Conservation (phyloP, 1,140 invertebrate species). For the Aleiodes sp. region DNA sequence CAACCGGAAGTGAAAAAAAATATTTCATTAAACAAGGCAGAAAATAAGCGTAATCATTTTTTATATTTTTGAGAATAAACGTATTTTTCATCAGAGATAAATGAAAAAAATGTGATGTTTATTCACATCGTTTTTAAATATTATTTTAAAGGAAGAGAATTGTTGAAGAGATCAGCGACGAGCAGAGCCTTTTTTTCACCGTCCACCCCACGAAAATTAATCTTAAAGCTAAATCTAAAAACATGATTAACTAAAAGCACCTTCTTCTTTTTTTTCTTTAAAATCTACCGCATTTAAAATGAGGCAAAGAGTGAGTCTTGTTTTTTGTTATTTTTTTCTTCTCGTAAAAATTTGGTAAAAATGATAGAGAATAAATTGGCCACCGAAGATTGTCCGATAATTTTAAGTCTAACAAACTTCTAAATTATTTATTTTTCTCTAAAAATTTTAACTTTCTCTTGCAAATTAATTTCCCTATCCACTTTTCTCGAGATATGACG, state of each 20-base stretch:
- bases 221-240: constrained; percentile 34
- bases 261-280: constrained; percentile 35
- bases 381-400: constrained; percentile 38
- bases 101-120: no score
- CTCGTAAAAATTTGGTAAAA: constrained; percentile 1
- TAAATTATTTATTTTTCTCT: constrained; percentile 25
- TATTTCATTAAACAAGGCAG: not conserved
- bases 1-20: not conserved
- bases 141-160: not conserved
- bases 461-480: constrained; percentile 1
- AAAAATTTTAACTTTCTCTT: constrained; percentile 4
- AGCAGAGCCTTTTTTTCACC: not conserved
- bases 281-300: constrained; percentile 35
- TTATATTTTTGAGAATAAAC: not conserved
- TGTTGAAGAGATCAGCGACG: not conserved
- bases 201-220: not conserved
- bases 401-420: constrained; percentile 40
- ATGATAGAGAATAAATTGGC: constrained; percentile 45
- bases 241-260: constrained; percentile 58
- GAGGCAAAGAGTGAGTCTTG: not conserved
- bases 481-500: constrained; percentile 30
- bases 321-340: not conserved
- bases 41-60: constrained; percentile 13
- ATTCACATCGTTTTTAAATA: not conserved
- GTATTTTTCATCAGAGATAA: not conserved